Base-by-base conservation (phyloP, 35 echinoderm and acorn worm genomes). In the Holothuria glaberrima region DNA sequence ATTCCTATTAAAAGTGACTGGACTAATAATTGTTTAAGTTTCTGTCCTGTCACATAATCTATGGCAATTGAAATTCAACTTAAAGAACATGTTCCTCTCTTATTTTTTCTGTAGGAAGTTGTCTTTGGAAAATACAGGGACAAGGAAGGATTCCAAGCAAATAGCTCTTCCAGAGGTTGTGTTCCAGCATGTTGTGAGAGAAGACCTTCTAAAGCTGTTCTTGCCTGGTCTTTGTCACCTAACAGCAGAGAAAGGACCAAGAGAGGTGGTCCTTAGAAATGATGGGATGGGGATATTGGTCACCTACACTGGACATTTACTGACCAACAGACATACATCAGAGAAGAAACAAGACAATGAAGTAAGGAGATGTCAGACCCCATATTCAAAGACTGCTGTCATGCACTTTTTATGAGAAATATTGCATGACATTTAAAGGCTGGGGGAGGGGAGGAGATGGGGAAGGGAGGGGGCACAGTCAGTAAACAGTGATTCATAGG, bases 191-290 rank as follows among this genome's bases (percentile, higher is more conserved):
- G 29, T 18, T 26, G 1, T 87, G 41, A 87, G 44, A n/a, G 85
- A 87, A 25, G 97, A 99, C 68, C 71, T 99, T 2, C 58, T 99
- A n/a, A 66, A 94, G 21, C 88, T 99, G 5, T 61, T 99, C 25
- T 75, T 99, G 14, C 97, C 97, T 18, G 97, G 88, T 1, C 82
- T 99, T 21, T 99, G 97, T 81, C 97, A 95, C 54, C 88, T 95
- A 9, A 93, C 93, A 16, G 91, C 91, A 28, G 97, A 99, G 25
- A 81, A 93, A 31, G 89, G 88, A 25, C 77, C 97, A 5, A 90
- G 91, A 44, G 73, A 84, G 25, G 86, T 94, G 19, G 9, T 99
- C 20, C 26, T 90, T 27, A 80, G 78, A 22, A 62, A 88, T 56
- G 86, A 91, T 68, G 91, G 88, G 63, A 88, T 95, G 0, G 90